Base-by-base conservation (phyloP, 2,888 invertebrate genomes). In the Callyntrura guangdongensis region DNA sequence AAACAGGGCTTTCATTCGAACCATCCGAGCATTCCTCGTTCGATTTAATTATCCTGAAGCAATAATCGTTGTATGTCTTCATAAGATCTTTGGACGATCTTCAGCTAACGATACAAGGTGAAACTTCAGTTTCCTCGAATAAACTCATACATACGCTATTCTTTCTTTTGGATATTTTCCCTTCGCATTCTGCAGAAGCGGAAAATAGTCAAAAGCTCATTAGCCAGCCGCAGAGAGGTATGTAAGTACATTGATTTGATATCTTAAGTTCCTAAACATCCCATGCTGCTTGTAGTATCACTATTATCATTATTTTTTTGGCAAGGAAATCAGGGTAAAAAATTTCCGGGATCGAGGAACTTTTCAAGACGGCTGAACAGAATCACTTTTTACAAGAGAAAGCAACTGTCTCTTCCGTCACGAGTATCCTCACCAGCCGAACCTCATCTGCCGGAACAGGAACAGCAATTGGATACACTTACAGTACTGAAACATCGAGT, bases 381-480 rank as follows among this genome's bases (percentile, higher is more conserved):
- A 2, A 4, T 36, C 36, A 4, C 36, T 36, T 36, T 1, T 67
- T 67, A 2, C 9, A 67, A 67, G 27, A 27, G 67, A 27, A 27
- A 67, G 67, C 67, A 61, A 9, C 22, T 61, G 22, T 61, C 61
- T 61, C 36, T 36, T 36, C 9, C 61, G 8, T 8, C 22, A 12
- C 0, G 22, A 74, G n/a, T 74, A 47, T 9, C 22, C 20, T 74
- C 36, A 4, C 36, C 36, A 36, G 20, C n/a, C 47, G 11, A 74
- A 20, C 49, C 74, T 17, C 49, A 47, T 74, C 22, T 49, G 49
- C 77, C 53, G 77, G 77, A 77, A 77, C 25, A 56, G 77, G 77
- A 77, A 77, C 53, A 77, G 17, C 53, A 25, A 56, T 53, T 56
- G 25, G 77, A 1, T 77, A 53, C 77, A 56, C 25, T 77, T 77